phyloP scores from a whole-genome alignment of 2,113 vertebrate genomes.

The Paralichthys olivaceus region DNA sequence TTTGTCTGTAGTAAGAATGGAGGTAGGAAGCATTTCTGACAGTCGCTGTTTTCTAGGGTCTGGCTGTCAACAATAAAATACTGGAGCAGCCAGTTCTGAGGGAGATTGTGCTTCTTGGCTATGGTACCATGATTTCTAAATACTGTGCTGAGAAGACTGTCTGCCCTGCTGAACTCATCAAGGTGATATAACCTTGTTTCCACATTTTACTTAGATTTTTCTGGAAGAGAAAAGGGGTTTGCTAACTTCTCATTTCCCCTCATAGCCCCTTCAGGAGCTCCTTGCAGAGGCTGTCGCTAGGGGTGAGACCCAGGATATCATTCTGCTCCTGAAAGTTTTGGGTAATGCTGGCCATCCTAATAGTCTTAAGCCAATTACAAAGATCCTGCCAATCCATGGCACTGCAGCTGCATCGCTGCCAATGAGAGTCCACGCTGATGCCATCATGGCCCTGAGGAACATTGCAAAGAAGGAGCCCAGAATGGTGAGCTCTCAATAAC shows the following conservation, averaged over 20 bases:
- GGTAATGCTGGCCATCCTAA: constrained; percentile 86
- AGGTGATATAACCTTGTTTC: constrained; percentile 50
- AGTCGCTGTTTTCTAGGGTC: constrained; percentile 68
- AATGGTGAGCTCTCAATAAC: constrained; percentile 57
- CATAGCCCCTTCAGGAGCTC: constrained; percentile 84
- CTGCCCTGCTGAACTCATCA: constrained; percentile 69
- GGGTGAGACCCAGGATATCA: constrained; percentile 76
- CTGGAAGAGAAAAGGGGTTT: neutral
- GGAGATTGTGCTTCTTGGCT: constrained; percentile 81
- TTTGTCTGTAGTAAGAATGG: neutral
- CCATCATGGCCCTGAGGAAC: constrained; percentile 86
- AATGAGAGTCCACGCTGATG: constrained; percentile 79
- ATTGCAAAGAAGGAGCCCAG: constrained; percentile 84
- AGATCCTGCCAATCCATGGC: constrained; percentile 82
- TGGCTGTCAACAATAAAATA: constrained; percentile 73
- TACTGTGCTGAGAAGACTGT: constrained; percentile 66
- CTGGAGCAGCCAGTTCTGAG: constrained; percentile 66
- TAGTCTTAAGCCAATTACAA: constrained; percentile 85
- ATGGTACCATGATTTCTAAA: constrained; percentile 84
- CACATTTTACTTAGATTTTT: neutral
- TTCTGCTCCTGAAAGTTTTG: constrained; percentile 85
- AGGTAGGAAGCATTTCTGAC: neutral
- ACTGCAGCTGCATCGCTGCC: constrained; percentile 73
- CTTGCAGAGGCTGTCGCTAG: constrained; percentile 79
- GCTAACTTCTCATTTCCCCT: neutral